Evolutionary conservation across 2,113 vertebrate species (phyloP), one percentile per base, ranked within the genome.

Genomic region (Psittacula cyanocephala): DNA sequence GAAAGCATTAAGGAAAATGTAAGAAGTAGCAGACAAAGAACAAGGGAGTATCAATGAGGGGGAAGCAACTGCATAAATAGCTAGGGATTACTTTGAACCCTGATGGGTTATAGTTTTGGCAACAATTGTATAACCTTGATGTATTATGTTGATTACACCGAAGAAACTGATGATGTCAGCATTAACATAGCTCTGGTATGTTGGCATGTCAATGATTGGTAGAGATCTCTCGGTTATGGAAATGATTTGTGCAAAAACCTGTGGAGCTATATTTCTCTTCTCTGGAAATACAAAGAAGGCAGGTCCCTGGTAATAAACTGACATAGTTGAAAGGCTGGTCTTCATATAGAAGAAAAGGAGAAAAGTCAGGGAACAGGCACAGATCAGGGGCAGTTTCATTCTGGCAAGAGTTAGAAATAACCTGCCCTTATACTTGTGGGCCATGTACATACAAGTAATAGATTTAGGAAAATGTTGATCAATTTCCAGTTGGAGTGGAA

Each of bases 1-100:
- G 53, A 76, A 77, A 69, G 22, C 24, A 16, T 24, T 35, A 62
- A 80, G 20, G 24, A 84, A 86, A 86, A 41, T 37, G 12, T 52
- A 17, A 83, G 35, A 60, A 64, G 3, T 47, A 69, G 17, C 35
- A 53, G 41, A 39, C 18, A 52, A 64, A 81, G 33, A 90, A 10
- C 7, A 68, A 39, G 33, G 13, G 29, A 60, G 13, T 60, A 92
- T 37, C 20, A 67, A 0, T 20, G 11, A 86, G 10, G 0, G 0
- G 46, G 16, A 88, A 86, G 13, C 2, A 8, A 63, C 35, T 7
- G 28, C 17, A 67, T 62, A 75, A 60, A 6, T 29, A 64, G 4
- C 39, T 44, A 74, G 35, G 27, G 14, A 62, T 81, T 81, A 67
- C 33, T 63, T 65, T 83, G 28, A 19, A 74, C 14, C 18, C 8